Percentiles rank a stretch among this genome's conserved stretches.
phyloP scores from a whole-genome alignment of 2,797 vertebrate genomes.

The Chiloscyllium punctatum region DNA sequence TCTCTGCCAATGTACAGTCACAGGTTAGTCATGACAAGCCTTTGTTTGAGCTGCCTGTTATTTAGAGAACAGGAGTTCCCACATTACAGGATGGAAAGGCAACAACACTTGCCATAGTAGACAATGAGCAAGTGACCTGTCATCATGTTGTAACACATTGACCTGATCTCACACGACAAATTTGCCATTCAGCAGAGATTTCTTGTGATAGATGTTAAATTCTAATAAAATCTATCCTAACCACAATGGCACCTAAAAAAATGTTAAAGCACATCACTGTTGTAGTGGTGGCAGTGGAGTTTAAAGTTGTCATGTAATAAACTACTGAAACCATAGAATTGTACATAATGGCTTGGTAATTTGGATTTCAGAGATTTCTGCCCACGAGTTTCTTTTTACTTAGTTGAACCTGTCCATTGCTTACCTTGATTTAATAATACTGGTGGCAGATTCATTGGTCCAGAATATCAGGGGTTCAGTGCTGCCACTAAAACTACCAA shows the following conservation, averaged over 20 bases:
- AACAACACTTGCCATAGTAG: not conserved
- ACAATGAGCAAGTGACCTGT: not conserved
- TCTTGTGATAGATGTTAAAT: not conserved
- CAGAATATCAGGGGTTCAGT: not conserved
- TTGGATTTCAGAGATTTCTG: not conserved
- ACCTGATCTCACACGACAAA: not conserved
- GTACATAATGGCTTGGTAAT: not conserved
- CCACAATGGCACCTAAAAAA: not conserved
- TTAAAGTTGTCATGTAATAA: not conserved
- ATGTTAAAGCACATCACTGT: not conserved
- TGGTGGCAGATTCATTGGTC: not conserved
- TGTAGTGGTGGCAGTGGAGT: not conserved
- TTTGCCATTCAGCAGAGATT: not conserved
- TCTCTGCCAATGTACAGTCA: not conserved
- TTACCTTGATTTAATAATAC: not conserved
- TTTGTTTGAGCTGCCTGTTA: not conserved
- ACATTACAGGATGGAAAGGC: not conserved
- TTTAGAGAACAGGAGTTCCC: not conserved
- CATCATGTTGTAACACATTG: not conserved
- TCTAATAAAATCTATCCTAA: not conserved
- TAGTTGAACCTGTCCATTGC: not conserved
- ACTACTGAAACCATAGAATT: not conserved
- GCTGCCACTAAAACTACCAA: not conserved
- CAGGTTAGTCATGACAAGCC: not conserved
- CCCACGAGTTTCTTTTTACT: not conserved